Percentiles rank a stretch among this genome's conserved stretches.
Evolutionary conservation across 30 jellyfish, hydroid and myxozoan genomes (phyloP).

Genomic region (Sanderia malayensis): DNA sequence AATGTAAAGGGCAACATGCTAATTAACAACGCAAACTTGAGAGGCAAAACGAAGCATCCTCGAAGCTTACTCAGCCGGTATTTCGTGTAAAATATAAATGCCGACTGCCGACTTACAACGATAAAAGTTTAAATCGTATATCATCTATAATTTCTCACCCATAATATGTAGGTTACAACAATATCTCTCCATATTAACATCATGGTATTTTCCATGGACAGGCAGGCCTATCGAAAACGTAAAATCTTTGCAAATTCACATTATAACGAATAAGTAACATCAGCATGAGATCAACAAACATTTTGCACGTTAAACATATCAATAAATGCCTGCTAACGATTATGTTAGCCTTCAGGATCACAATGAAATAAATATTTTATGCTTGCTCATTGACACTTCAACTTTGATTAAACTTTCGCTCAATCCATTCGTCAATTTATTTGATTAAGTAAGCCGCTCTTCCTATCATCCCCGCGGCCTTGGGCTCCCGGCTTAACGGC

Average conservation of each 20-base stretch:
- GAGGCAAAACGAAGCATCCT: too few relatives aligned
- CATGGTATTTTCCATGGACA: constrained; percentile 63
- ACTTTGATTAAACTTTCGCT: too few relatives aligned
- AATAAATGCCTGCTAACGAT: background rate
- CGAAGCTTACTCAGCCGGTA: background rate
- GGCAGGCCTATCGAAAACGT: constrained; percentile 53
- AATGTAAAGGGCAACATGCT: background rate
- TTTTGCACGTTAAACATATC: constrained; percentile 46
- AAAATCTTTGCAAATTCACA: constrained; percentile 16
- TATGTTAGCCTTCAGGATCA: background rate
- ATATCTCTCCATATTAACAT: constrained; percentile 61
- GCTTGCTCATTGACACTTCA: constrained; percentile 1
- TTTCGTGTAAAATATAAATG: background rate
- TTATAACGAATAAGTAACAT: constrained; percentile 37
- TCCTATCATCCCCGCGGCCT: too few relatives aligned
- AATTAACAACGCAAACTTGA: background rate
- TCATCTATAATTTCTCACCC: constrained; percentile 22
- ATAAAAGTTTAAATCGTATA: too few relatives aligned
- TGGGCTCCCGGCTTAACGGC: too few relatives aligned
- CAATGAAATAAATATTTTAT: background rate
- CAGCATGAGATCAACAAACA: constrained; percentile 25
- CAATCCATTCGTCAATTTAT: too few relatives aligned
- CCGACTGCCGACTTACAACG: background rate
- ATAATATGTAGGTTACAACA: constrained; percentile 41
- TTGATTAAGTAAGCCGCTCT: too few relatives aligned